Conservation (phyloP, 2,113 vertebrate genomes). For the Brachypodius melanocephalos region DNA sequence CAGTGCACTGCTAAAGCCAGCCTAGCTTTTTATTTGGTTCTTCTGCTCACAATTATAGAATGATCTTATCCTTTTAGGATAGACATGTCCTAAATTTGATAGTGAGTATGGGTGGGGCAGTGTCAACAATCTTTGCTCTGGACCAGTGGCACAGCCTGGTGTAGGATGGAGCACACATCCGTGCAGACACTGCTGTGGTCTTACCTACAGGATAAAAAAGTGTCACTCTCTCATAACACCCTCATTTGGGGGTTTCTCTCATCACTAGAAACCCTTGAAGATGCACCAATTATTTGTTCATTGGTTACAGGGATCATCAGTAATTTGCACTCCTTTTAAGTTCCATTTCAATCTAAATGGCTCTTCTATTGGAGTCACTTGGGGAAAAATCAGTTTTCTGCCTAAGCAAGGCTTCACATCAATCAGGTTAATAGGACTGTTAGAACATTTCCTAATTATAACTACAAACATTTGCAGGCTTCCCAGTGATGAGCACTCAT, state of each 20-base stretch:
- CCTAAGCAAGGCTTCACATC: slow-evolving; percentile 27
- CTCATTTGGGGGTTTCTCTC: neutral
- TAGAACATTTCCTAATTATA: slow-evolving; percentile 54
- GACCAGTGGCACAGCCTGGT: neutral
- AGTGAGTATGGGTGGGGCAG: neutral
- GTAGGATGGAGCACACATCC: accelerated
- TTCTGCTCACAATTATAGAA: neutral
- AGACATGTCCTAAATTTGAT: neutral
- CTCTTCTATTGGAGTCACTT: neutral
- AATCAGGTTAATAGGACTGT: slow-evolving; percentile 39
- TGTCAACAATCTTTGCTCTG: neutral
- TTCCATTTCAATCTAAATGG: neutral
- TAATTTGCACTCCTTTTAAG: neutral
- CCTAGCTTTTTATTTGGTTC: neutral
- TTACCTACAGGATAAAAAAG: neutral
- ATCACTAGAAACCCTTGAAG: neutral
- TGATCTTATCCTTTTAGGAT: neutral
- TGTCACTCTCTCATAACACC: neutral
- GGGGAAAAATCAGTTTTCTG: slow-evolving; percentile 12
- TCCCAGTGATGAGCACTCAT: slow-evolving; percentile 21
- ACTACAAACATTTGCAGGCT: slow-evolving; percentile 37
- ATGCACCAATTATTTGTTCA: neutral
- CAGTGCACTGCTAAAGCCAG: neutral
- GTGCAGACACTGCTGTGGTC: neutral
- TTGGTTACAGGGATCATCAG: neutral